Percentiles rank a stretch among this genome's conserved stretches.
phyloP scores from a whole-genome alignment of 1,140 invertebrate species.

The Caerostris extrusa region DNA sequence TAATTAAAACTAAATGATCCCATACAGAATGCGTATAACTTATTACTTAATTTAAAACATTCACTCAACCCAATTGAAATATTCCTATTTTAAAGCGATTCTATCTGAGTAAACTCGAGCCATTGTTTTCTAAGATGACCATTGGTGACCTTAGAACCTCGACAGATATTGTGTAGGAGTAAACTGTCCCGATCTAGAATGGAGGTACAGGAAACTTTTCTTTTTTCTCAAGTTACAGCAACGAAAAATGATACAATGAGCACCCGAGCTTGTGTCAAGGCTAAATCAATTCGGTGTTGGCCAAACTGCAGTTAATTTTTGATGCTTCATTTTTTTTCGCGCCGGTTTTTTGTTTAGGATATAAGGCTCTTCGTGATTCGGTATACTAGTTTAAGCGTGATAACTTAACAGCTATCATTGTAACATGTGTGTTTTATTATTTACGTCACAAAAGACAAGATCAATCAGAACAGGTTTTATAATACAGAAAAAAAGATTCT shows the following conservation, averaged over 20 bases:
- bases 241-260: constrained; percentile 17
- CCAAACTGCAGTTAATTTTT: not conserved
- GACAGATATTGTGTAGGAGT: constrained; percentile 5
- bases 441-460: not conserved
- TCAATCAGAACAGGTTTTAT: not conserved
- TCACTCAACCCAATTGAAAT: too few species aligned
- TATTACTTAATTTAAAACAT: too few species aligned
- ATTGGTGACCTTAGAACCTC: not conserved
- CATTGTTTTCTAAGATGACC: constrained; percentile 3
- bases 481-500: not conserved
- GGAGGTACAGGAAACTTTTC: not conserved
- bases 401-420: not conserved
- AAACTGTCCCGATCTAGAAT: not conserved
- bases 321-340: not conserved
- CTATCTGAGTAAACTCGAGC: not conserved
- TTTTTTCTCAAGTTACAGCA: not conserved
- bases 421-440: not conserved
- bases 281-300: not conserved
- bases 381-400: not conserved
- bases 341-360: not conserved
- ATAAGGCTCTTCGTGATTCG: not conserved
- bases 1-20: too few species aligned
- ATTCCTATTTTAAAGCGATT: too few species aligned
- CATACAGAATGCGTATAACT: too few species aligned
- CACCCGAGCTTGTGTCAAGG: not conserved